Evolutionary conservation across 2,888 invertebrate species (phyloP).

Genomic region (Poecilus cupreus): DNA sequence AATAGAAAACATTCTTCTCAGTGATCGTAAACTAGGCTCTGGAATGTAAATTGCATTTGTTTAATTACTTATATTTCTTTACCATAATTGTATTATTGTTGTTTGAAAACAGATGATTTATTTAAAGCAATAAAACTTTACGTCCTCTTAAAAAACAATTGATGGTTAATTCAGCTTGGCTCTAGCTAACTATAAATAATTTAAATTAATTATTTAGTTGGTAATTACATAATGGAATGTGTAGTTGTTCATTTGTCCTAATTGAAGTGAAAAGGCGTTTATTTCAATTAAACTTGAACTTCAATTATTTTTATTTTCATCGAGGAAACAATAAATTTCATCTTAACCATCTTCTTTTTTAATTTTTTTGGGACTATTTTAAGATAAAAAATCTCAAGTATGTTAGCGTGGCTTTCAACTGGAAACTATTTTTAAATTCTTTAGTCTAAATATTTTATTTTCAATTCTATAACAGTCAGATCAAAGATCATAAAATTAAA

Average conservation of each 20-base stretch:
- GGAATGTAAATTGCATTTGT: slow-evolving; percentile 19
- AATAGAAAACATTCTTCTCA: neutral
- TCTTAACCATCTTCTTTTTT: neutral
- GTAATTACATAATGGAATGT: neutral
- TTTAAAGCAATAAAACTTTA: neutral
- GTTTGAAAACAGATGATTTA: neutral
- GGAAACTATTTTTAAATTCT: neutral
- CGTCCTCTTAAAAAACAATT: no score
- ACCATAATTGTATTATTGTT: neutral
- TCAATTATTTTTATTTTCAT: neutral
- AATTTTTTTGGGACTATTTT: neutral
- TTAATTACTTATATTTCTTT: neutral
- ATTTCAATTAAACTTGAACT: slow-evolving; percentile 20
- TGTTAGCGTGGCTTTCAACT: neutral
- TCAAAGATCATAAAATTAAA: no score
- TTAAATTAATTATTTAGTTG: no score
- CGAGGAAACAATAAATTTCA: neutral
- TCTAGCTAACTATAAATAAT: neutral
- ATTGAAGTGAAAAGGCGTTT: neutral
- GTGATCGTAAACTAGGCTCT: neutral
- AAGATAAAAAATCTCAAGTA: neutral
- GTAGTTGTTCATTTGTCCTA: neutral
- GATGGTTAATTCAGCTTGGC: neutral
- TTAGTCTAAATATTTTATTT: neutral
- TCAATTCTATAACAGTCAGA: no score